phyloP scores from a whole-genome alignment of 2,888 invertebrate genomes.

The Drosophila paranaensis region DNA sequence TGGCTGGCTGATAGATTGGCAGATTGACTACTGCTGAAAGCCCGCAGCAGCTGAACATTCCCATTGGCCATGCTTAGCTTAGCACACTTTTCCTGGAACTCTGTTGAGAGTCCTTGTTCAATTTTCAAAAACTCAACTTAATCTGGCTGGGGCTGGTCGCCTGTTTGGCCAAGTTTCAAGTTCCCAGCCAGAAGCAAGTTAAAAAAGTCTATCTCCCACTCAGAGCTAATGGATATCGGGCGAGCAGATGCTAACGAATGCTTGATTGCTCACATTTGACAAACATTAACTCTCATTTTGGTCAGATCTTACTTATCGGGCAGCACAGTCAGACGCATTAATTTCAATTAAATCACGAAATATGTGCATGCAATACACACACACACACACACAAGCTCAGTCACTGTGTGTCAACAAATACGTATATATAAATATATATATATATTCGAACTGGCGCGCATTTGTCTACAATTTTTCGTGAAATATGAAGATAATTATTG shows the following conservation, averaged over 20 bases:
- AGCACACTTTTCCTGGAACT: background rate
- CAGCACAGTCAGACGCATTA: constrained; percentile 44
- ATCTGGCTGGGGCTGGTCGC: background rate
- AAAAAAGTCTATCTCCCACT: background rate
- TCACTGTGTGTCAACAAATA: constrained; percentile 8
- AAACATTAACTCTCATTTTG: constrained; percentile 16
- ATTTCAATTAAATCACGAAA: constrained; percentile 57
- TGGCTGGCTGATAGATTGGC: background rate
- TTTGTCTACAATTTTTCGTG: constrained; percentile 58
- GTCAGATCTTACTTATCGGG: constrained; percentile 20
- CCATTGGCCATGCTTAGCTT: no score
- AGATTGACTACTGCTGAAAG: background rate
- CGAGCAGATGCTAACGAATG: background rate
- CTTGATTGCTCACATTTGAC: constrained; percentile 16
- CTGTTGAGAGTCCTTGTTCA: background rate
- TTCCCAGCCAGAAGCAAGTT: background rate
- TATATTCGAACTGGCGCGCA: constrained; percentile 24
- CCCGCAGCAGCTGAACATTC: background rate
- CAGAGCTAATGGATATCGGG: constrained; percentile 1
- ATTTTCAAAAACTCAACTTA: background rate
- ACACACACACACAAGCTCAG: constrained; percentile 35
- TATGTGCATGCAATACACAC: constrained; percentile 15
- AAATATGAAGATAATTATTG: constrained; percentile 74
- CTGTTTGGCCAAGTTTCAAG: constrained; percentile 4
- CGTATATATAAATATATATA: background rate